Base-by-base conservation (phyloP, 2,797 vertebrate genomes). In the Enoplosus armatus region DNA sequence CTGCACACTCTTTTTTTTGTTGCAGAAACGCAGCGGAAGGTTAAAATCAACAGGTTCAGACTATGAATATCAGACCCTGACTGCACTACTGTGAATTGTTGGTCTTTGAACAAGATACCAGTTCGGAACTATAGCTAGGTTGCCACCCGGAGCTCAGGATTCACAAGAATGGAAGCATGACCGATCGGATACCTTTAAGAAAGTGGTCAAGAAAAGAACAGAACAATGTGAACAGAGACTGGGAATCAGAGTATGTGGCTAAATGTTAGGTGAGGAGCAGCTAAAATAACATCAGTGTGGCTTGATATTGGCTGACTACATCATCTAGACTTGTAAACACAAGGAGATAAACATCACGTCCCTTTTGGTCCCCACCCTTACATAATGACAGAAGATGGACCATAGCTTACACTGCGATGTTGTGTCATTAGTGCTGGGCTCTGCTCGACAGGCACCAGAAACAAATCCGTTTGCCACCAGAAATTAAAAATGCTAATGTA, bases 241-340 rank as follows among this genome's bases (percentile, higher is more conserved):
- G 22, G 8, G 27, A 45, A 47, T 31, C 26, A 41, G 54, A 11
- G 48, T 22, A 5, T 59, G 45, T 24, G 37, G 61, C 14, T 53
- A 43, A 53, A 65, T 41, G 55, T 22, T 51, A 47, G 12, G 4
- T 33, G 22, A 71, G 37, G 62, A 71, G 68, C 68, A 6, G 16
- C 16, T 41, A 11, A 72, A 62, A 82, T 80, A 51, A 43, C 39
- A 37, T 0, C 33, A 71, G 61, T 48, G 58, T 63, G 26, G 31
- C 55, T 66, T 31, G 31, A 27, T 41, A 45, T 47, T 50, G 73
- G 10, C 27, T 11, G 45, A 59, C 37, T 24, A 18, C 58, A 39
- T 77, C 69, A 79, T 59, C 26, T 61, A 56, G 54, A 70, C 47
- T 60, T 83, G 62, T 77, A 83, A 85, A 85, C 51, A 82, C 31